Evolutionary conservation across 1,140 invertebrate species (phyloP), one percentile per base, ranked within the genome.

Genomic region (Drosophila mauritiana): DNA sequence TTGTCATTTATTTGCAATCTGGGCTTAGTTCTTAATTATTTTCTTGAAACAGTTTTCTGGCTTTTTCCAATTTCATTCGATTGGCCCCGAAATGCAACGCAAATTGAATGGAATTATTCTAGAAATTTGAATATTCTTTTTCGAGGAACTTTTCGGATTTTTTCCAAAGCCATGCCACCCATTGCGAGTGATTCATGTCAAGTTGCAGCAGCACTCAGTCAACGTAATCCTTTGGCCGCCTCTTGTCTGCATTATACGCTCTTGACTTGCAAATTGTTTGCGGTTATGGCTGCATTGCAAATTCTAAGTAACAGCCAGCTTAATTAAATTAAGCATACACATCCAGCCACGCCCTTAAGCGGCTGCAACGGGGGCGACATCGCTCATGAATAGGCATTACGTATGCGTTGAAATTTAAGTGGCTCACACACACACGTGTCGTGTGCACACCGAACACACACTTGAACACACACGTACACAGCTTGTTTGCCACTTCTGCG

Each of bases 391-490:
- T 86, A 86, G 83, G 63, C 83, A 85, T 85, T 85, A 85, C 74
- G 82, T 82, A 82, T 85, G 69, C 84, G 84, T 88, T 86, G 81
- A 88, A 88, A 80, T 89, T 89, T 86, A 86, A 86, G 83, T 86
- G 83, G 83, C 84, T 83, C 79, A 88, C 83, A 86, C 75, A 81
- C 80, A 81, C 73, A 45, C 42, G 73, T 78, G 63, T 75, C 80
- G 55, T 78, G 48, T 55, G 58, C 52, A 77, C 56, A 51, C 10
- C 15, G 8, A 3, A 43, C 78, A 79, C 56, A 51, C 52, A 81
- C 80, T 80, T 75, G 31, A 31, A 31, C 7, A 8, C 31, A 45
- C 59, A 37, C 40, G 46, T 49, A 40, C 52, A 64, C 56, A 65
- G 64, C 59, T 84, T 88, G 85, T 89, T 89, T 89, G 83, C 84